phyloP scores from a whole-genome alignment of 2,113 vertebrate species.

The Monarcha castaneiventris region DNA sequence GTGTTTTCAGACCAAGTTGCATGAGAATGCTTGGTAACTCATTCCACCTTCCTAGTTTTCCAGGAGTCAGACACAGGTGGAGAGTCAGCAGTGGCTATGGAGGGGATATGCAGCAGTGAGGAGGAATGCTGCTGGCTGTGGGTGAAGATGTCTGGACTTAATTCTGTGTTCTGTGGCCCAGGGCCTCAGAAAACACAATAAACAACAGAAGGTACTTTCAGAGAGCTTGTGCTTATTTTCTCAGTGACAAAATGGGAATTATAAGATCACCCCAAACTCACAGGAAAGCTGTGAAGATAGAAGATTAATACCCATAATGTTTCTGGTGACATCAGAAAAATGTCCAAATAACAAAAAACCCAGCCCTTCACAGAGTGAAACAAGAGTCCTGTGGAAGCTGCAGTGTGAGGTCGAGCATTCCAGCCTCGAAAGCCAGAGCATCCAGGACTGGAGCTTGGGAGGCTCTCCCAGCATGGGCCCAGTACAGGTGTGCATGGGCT shows the following conservation, averaged over 20 bases:
- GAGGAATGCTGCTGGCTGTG: neutral
- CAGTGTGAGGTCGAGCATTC: neutral
- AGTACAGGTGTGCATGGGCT: rapidly evolving
- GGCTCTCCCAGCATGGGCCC: rapidly evolving
- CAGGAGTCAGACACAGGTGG: neutral
- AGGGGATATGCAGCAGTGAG: neutral
- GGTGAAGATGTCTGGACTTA: neutral
- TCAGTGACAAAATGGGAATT: neutral
- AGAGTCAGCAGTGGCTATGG: neutral
- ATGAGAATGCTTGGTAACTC: neutral
- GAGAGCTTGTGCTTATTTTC: neutral
- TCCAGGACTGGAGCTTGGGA: neutral
- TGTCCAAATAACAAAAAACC: neutral
- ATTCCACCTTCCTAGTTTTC: neutral
- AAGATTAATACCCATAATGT: neutral
- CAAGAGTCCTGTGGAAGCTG: neutral
- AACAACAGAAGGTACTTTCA: neutral
- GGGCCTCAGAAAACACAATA: neutral
- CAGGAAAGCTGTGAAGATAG: neutral
- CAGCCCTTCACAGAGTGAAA: neutral
- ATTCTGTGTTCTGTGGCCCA: neutral
- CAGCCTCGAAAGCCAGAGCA: neutral
- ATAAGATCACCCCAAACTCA: neutral
- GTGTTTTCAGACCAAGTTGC: neutral
- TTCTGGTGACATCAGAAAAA: neutral